Evolutionary conservation across 2,797 vertebrate species (phyloP), one percentile per base, ranked within the genome.

Genomic region (Tarsius wallacei): DNA sequence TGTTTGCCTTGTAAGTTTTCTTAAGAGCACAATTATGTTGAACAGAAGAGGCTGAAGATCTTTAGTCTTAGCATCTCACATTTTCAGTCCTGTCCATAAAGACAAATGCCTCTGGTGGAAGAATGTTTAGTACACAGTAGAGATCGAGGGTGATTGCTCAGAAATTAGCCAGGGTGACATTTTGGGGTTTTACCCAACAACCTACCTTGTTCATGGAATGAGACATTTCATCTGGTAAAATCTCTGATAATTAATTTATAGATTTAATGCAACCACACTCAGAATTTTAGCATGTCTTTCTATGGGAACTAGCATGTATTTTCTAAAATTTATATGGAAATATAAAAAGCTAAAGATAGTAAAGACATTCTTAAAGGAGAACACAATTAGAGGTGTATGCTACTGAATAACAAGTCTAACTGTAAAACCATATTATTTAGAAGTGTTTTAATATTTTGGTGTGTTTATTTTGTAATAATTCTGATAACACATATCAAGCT

Each of bases 321-420:
- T 85, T 96, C 33, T 42, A 81, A 81, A 91, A 90, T 59, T 33
- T 84, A 70, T 59, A 77, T 73, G 36, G 49, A 94, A 87, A 88
- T 71, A 94, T 3, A 17, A 93, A 70, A 28, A 86, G 10, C 49
- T 82, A 86, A 92, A 11, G 8, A 26, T 33, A 64, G 12, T 66
- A 70, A 95, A 82, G n/a, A 9, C 0, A 22, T 77, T 94, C 26
- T 36, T 91, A 66, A 91, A 77, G 31, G 51, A 80, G 9, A 87
- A 78, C 11, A 68, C 87, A 87, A 94, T 77, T 90, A 86, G 12
- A 89, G 51, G 85, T 88, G n/a, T 42, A 82, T 53, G 22, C 14
- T 53, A n/a, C 28, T 49, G 3, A 2, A 31, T 1, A 63, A 66
- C 14, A 76, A 76, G 19, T 73, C 36, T 47, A 64, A 28, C 9